Percentiles rank a stretch among this genome's conserved stretches.
These are phyloP conservation scores for Myodes glareolus DNA, from an alignment of 2,113 vertebrate genomes.

Conservation along the genomic window DNA sequence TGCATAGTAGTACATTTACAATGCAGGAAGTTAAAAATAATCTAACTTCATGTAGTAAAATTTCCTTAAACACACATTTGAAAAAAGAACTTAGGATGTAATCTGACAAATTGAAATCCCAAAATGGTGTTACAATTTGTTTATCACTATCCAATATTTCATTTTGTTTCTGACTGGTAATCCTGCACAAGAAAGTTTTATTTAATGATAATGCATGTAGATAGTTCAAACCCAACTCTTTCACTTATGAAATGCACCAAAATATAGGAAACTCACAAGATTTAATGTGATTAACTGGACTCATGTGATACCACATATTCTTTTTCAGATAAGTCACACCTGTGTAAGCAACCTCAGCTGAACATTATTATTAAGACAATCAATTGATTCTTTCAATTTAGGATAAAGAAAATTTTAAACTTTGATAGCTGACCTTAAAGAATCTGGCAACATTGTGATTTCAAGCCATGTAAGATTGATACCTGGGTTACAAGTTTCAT, in stretches of 20 bases:
- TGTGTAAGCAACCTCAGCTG: not conserved
- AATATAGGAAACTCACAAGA: not conserved
- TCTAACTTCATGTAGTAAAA: not conserved
- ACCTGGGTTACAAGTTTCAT: not conserved
- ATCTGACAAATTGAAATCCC: not conserved
- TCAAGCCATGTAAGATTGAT: not conserved
- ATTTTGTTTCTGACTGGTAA: not conserved
- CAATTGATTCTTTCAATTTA: not conserved
- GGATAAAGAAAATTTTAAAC: not conserved
- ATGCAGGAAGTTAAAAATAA: not conserved
- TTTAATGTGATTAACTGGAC: not conserved
- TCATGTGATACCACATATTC: not conserved
- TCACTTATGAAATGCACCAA: not conserved
- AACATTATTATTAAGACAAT: not conserved
- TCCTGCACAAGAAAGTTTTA: not conserved
- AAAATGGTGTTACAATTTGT: not conserved
- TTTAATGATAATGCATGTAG: not conserved
- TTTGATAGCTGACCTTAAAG: not conserved
- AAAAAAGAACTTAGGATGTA: not conserved
- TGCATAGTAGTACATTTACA: not conserved
- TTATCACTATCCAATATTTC: not conserved
- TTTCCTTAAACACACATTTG: not conserved
- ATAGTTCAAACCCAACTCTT: not conserved
- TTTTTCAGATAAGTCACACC: not conserved
- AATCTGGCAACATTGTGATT: fast-evolving